Conservation (phyloP, 1,140 invertebrate species). For the Leptoteleia sp. region DNA sequence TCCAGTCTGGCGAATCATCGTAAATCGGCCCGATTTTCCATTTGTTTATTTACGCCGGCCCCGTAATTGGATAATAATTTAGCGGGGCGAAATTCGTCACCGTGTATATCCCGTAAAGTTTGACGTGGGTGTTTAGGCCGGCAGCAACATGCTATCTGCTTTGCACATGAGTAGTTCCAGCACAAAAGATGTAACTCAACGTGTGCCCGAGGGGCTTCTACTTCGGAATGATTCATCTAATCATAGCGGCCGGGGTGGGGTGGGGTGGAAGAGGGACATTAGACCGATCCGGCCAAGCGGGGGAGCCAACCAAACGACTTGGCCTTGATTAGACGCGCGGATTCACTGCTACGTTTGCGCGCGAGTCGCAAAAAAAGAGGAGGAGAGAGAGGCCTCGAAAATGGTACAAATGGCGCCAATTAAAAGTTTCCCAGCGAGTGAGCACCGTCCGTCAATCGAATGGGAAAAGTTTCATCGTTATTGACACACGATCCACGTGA, state of each 20-base stretch:
- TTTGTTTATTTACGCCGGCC: no score
- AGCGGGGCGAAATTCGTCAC: conserved; percentile 30
- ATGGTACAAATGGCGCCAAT: conserved; percentile 52
- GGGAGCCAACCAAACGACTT: conserved; percentile 5
- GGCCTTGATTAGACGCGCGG: conserved; percentile 31
- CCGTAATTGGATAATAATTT: no score
- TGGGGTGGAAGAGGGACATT: conserved; percentile 13
- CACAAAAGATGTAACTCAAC: conserved; percentile 52
- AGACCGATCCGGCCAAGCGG: conserved; percentile 2
- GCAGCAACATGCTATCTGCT: conserved; percentile 40
- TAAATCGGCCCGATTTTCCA: no score
- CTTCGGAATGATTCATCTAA: conserved; percentile 60
- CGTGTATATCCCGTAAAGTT: neutral
- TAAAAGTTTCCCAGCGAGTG: conserved; percentile 59
- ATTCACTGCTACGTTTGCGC: conserved; percentile 27
- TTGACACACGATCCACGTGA: conserved; percentile 47
- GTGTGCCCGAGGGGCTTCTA: conserved; percentile 48
- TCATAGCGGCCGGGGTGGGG: conserved; percentile 34
- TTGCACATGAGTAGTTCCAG: conserved; percentile 39
- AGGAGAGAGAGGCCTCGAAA: conserved; percentile 15
- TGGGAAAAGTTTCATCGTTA: conserved; percentile 36
- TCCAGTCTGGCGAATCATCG: no score
- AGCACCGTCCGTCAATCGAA: conserved; percentile 50
- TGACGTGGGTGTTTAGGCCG: conserved; percentile 36
- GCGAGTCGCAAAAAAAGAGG: no score